These are phyloP conservation scores for Odocoileus hemionus DNA, from an alignment of 2,113 vertebrate species.

Conservation along the genomic window DNA sequence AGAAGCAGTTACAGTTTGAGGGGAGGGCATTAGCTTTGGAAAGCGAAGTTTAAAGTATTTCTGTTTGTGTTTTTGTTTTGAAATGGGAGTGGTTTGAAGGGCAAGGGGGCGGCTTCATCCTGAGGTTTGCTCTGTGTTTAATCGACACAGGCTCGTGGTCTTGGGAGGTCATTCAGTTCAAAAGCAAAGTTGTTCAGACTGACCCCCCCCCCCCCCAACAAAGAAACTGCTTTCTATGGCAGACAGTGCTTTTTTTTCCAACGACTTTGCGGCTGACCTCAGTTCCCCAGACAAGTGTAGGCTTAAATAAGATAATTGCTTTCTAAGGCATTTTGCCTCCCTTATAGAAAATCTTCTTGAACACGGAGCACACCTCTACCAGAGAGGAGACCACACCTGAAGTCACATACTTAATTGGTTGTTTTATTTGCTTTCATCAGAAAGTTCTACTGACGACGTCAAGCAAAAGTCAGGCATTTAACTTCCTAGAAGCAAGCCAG, in stretches of 20 bases:
- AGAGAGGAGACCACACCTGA: conserved; percentile 83
- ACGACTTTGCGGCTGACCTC: conserved; percentile 72
- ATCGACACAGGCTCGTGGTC: conserved; percentile 21
- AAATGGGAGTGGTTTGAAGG: not conserved
- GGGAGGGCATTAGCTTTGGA: not conserved
- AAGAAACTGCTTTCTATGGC: conserved; percentile 34
- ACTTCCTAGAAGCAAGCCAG: conserved; percentile 71
- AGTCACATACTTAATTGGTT: conserved; percentile 53
- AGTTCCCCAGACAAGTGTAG: conserved; percentile 65
- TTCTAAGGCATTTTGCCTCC: conserved; percentile 49
- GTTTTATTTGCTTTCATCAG: not conserved
- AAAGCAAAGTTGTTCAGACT: conserved; percentile 55
- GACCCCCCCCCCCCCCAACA: not conserved
- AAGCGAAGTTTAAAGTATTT: conserved; percentile 3
- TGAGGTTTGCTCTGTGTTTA: conserved; percentile 39
- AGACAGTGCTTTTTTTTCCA: conserved; percentile 58
- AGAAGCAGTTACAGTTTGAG: conserved; percentile 45
- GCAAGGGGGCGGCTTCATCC: not conserved
- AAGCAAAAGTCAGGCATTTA: conserved; percentile 57
- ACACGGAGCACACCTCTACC: conserved; percentile 64
- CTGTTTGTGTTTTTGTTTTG: conserved; percentile 68
- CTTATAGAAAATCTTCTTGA: conserved; percentile 69
- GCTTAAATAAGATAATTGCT: conserved; percentile 63
- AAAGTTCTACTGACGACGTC: not conserved
- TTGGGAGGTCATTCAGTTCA: conserved; percentile 43